Percentiles rank a stretch among this genome's conserved stretches.
Conservation (phyloP, 2,797 vertebrate genomes). For the Enteromius radiatus region DNA sequence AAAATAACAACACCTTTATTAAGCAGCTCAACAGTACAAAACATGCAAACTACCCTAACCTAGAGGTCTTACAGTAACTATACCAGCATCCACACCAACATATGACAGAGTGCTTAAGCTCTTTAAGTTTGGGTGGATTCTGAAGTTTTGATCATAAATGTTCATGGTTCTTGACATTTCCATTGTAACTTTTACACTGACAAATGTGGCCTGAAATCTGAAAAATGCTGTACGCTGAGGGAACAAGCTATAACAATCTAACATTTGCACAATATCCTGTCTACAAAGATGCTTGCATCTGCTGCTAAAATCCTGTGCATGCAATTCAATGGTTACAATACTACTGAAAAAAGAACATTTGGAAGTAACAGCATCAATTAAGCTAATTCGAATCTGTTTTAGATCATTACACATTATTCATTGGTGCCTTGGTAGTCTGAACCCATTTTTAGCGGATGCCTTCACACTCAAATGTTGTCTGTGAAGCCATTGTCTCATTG, state of each 20-base stretch:
- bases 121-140: neutral
- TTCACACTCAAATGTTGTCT: neutral
- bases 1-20: neutral
- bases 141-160: neutral
- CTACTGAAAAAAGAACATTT: neutral
- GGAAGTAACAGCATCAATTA: neutral
- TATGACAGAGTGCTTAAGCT: neutral
- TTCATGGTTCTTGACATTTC: neutral
- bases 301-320: neutral
- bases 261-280: neutral
- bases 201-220: neutral
- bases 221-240: neutral
- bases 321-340: neutral
- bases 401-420: neutral
- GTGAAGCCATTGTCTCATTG: neutral
- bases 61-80: neutral
- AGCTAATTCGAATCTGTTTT: neutral
- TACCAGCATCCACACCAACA: neutral
- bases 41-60: neutral
- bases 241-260: neutral
- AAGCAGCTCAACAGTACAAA: neutral
- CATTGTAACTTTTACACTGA: neutral
- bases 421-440: neutral
- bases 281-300: neutral
- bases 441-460: neutral